phyloP scores from a whole-genome alignment of 1,140 invertebrate species.

The Pseudomyrmex dendroicus region DNA sequence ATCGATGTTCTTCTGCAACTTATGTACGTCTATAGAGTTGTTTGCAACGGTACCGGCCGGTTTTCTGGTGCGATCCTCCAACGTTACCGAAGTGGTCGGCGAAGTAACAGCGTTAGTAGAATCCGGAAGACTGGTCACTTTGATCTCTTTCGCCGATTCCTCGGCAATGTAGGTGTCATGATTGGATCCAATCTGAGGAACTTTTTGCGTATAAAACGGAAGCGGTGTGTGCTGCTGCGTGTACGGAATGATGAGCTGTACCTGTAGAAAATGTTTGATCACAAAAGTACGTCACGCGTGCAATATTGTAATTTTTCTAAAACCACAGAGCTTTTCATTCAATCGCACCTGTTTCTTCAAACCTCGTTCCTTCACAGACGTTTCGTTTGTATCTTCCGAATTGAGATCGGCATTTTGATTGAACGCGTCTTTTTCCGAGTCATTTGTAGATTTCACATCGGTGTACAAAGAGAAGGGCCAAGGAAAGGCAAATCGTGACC shows the following conservation, averaged over 20 bases:
- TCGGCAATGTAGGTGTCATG: constrained; percentile 76
- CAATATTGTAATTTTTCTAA: no score
- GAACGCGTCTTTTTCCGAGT: no score
- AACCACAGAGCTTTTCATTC: no score
- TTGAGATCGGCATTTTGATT: no score
- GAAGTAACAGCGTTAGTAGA: constrained; percentile 65
- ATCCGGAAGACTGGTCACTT: constrained; percentile 75
- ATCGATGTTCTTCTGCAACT: constrained; percentile 92
- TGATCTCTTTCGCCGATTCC: constrained; percentile 75
- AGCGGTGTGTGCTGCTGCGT: constrained; percentile 87
- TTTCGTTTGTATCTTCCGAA: no score
- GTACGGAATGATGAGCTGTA: constrained; percentile 92
- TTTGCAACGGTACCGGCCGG: constrained; percentile 76
- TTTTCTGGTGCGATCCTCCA: constrained; percentile 74
- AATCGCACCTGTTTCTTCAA: no score
- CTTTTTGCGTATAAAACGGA: constrained; percentile 85
- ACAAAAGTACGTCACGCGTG: background rate
- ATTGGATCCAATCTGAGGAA: constrained; percentile 77
- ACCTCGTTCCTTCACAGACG: no score
- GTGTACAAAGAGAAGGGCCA: no score
- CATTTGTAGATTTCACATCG: no score
- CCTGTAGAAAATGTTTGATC: constrained; percentile 76
- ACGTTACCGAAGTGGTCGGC: constrained; percentile 61
- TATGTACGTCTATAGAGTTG: constrained; percentile 89
- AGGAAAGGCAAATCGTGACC: no score